Base-by-base conservation (phyloP, 2,113 vertebrate genomes). In the Chinchilla lanigera region DNA sequence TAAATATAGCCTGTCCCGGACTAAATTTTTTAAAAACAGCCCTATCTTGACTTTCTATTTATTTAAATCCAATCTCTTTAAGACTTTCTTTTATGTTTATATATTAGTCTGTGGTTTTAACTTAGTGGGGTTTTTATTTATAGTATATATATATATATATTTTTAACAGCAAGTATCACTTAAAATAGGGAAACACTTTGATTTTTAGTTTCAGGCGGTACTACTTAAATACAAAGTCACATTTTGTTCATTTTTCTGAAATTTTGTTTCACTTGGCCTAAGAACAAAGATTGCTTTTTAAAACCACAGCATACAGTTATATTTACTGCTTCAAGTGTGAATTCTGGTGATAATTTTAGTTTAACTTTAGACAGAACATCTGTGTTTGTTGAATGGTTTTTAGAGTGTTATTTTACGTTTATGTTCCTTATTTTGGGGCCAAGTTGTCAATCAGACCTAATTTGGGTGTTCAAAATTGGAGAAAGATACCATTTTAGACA, bases 201-300 rank as follows among this genome's bases (percentile, higher is more conserved):
- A 78, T 41, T 85, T 97, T 85, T 91, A 88, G 92, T 93, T 95
- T 89, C 19, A 89, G 71, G n/a, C 38, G n/a, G 35, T 47, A 30
- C 75, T 88, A 47, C 75, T 96, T 89, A 96, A 88, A 91, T 60
- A 94, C 71, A 80, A 88, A 86, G 67, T 91, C 56, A 69, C 89
- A 84, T 87, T 95, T 89, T 77, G 80, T 52, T 80, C 44, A 88
- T 14, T 65, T 91, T 71, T 75, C 28, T 28, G 19, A 85, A 69
- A 2, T 24, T 4, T 35, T 38, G 82, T 87, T 77, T 60, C 35
- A n/a, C 20, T 54, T 97, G 86, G 56, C 28, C 61, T 93, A 52
- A 94, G 90, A 96, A 87, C 77, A 82, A 94, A 95, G 65, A 71
- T 33, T 80, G 20, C 56, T 54, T n/a, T 73, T 44, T 58, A 14